Percentiles rank a stretch among this genome's conserved stretches.
phyloP scores from a whole-genome alignment of 2,888 invertebrate species.

The Tachina grossa region DNA sequence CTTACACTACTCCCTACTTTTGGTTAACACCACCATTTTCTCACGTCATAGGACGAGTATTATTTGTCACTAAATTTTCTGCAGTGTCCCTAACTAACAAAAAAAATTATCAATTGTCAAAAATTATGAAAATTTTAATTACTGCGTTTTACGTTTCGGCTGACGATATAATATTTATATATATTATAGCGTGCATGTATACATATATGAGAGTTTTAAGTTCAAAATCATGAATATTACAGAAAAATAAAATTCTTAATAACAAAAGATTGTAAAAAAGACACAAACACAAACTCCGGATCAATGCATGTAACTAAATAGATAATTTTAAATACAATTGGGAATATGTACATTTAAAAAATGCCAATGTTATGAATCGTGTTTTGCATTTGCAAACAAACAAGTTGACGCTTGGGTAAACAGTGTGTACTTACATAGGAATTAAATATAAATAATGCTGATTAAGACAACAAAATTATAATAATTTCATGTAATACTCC shows the following conservation, averaged over 20 bases:
- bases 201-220: neutral
- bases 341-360: slow-evolving; percentile 38
- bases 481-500: too few relatives aligned
- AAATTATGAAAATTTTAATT: too few relatives aligned
- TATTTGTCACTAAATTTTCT: too few relatives aligned
- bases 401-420: slow-evolving; percentile 32
- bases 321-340: slow-evolving; percentile 26
- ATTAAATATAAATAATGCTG: neutral
- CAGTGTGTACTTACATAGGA: neutral
- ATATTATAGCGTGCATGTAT: neutral
- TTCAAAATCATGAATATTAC: slow-evolving; percentile 1
- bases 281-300: slow-evolving; percentile 33
- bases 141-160: too few relatives aligned
- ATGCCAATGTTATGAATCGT: slow-evolving; percentile 54
- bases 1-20: too few relatives aligned
- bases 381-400: slow-evolving; percentile 34
- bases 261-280: slow-evolving; percentile 14
- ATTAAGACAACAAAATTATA: slow-evolving; percentile 13
- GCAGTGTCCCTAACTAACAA: too few relatives aligned
- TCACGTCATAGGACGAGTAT: too few relatives aligned
- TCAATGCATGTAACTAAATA: neutral
- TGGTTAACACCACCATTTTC: too few relatives aligned
- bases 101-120: too few relatives aligned
- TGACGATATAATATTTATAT: too few relatives aligned
- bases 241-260: slow-evolving; percentile 20